phyloP scores from a whole-genome alignment of 2,888 invertebrate genomes.

The Celastrina argiolus region DNA sequence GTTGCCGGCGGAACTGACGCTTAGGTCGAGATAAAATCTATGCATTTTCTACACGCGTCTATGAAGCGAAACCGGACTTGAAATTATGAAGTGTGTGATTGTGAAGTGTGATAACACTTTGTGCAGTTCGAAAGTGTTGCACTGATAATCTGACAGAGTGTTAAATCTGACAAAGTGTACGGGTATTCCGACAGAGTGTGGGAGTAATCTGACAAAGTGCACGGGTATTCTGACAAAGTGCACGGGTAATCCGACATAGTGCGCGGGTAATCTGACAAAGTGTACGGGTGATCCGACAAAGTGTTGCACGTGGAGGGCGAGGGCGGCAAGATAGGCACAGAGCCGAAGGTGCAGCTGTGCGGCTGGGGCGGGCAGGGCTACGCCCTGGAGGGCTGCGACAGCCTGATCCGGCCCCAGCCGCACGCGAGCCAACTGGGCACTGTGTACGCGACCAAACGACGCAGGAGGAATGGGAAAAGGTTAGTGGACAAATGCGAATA shows the following conservation, averaged over 20 bases:
- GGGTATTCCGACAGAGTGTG: neutral
- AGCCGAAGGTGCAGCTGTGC: conserved; percentile 69
- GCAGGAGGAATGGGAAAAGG: conserved; percentile 98
- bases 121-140: neutral
- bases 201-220: conserved; percentile 1
- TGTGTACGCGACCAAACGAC: conserved; percentile 97
- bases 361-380: conserved; percentile 69
- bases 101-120: neutral
- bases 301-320: conserved; percentile 35
- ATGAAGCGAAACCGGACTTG: conserved; percentile 20
- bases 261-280: neutral
- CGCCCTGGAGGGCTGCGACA: conserved; percentile 86
- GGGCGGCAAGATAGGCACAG: conserved; percentile 72
- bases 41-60: conserved; percentile 14
- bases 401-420: conserved; percentile 82
- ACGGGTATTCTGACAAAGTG: neutral
- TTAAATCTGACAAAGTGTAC: neutral
- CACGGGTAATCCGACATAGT: neutral
- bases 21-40: conserved; percentile 28
- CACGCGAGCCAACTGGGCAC: conserved; percentile 93
- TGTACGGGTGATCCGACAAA: conserved; percentile 21
- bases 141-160: conserved; percentile 15
- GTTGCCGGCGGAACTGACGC: conserved; percentile 24
- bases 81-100: conserved; percentile 17
- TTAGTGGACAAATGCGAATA: conserved; percentile 60